Conservation (phyloP, 2,797 vertebrate species). For the Tangara arthus region DNA sequence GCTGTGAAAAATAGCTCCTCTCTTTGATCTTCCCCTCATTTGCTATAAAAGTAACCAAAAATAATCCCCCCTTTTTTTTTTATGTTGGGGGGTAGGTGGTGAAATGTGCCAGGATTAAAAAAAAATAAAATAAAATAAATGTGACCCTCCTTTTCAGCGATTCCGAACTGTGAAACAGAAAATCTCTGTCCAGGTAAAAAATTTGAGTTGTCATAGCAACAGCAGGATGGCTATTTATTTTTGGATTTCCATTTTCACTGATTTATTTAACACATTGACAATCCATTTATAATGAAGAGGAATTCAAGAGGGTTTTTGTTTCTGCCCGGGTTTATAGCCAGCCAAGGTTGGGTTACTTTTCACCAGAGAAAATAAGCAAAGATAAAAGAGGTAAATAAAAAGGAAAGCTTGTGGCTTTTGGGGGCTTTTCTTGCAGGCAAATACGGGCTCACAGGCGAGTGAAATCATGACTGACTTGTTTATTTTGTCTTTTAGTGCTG, state of each 20-base stretch:
- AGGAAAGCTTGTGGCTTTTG: neutral
- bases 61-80: neutral
- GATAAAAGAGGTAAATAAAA: slow-evolving; percentile 41
- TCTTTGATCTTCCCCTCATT: slow-evolving; percentile 31
- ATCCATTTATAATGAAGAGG: slow-evolving; percentile 60
- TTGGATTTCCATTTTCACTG: slow-evolving; percentile 64
- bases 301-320: slow-evolving; percentile 57
- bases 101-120: neutral
- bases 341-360: slow-evolving; percentile 31
- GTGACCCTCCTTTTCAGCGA: slow-evolving; percentile 20
- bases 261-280: slow-evolving; percentile 71
- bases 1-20: slow-evolving; percentile 23
- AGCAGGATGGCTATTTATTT: slow-evolving; percentile 59
- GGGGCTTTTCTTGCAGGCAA: neutral
- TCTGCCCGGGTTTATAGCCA: neutral
- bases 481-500: neutral
- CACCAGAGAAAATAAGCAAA: slow-evolving; percentile 24
- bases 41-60: slow-evolving; percentile 35
- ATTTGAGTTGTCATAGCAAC: slow-evolving; percentile 71
- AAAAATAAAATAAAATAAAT: neutral
- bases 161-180: slow-evolving; percentile 55
- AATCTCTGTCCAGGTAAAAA: slow-evolving; percentile 73
- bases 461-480: neutral
- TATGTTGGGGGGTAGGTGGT: neutral
- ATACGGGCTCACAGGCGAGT: neutral